These are phyloP conservation scores for Glomeris maerens DNA, from an alignment of 1,140 invertebrate species.

Conservation along the genomic window DNA sequence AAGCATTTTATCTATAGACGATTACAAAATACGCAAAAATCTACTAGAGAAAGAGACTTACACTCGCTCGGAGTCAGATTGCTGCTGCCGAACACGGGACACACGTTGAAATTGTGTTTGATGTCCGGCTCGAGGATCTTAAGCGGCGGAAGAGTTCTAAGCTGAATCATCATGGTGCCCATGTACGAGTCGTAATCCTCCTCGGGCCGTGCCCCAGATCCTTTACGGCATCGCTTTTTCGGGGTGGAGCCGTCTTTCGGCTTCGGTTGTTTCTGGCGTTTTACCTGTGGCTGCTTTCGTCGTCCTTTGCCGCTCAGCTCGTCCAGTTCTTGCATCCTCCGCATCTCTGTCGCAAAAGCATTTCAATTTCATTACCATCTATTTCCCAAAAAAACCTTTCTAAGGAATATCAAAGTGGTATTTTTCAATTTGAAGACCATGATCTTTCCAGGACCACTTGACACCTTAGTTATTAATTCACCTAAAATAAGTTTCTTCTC, in stretches of 20 bases:
- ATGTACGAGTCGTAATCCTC: constrained; percentile 85
- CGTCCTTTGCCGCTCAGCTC: constrained; percentile 59
- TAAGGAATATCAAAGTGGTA: too few species aligned
- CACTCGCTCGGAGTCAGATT: constrained; percentile 39
- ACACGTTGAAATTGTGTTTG: constrained; percentile 61
- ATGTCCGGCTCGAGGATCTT: constrained; percentile 75
- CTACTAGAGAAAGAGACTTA: constrained; percentile 5
- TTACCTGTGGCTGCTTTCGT: constrained; percentile 66
- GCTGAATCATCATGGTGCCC: constrained; percentile 68
- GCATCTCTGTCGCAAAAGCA: constrained; percentile 8
- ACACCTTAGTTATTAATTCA: neutral
- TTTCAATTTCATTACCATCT: too few species aligned
- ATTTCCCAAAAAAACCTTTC: too few species aligned
- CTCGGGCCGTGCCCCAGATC: constrained; percentile 52
- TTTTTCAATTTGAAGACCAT: too few species aligned
- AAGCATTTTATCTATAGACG: neutral
- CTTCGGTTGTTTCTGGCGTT: constrained; percentile 32
- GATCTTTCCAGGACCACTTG: neutral
- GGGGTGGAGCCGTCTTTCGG: constrained; percentile 24
- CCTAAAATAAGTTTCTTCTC: constrained; percentile 6
- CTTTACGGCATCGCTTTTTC: constrained; percentile 63
- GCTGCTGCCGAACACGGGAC: constrained; percentile 62
- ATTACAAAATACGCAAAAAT: constrained; percentile 7
- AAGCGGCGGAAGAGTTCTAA: constrained; percentile 66
- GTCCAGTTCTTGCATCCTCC: constrained; percentile 11